Evolutionary conservation across 2,113 vertebrate species (phyloP), one percentile per base, ranked within the genome.

Genomic region (Triplophysa rosa): DNA sequence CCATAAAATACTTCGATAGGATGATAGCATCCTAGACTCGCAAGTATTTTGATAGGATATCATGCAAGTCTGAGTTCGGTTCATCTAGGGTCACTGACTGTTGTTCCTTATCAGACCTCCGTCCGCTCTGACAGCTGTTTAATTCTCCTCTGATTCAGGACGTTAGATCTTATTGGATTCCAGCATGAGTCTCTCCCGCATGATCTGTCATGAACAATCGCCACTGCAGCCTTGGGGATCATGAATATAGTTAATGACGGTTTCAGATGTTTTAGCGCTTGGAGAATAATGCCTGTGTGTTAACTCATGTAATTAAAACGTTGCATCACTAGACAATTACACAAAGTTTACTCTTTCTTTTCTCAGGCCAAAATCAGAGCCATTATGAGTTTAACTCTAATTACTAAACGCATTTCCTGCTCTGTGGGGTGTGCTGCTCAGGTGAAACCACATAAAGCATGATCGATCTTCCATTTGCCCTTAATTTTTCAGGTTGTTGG

Each of bases 131-230:
- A 72, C 62, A 78, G 78, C 47, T 37, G 21, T 84, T 71, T 77
- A 77, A 68, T 78, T 5, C 76, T 61, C 24, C 11, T 81, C 77
- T 78, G 78, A 77, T 84, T 84, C 42, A n/a, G 58, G 61, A 56
- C 26, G 52, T 70, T 29, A 45, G 66, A 45, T 64, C 72, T 62
- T 67, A 81, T 78, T 82, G 69, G 72, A 73, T 78, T 80, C 58
- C 49, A 61, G 76, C 64, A 37, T 37, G 71, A 73, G 33, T 63
- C 65, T 81, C 66, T 79, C 75, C 37, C 13, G 40, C 56, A 17
- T 79, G 54, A 91, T 92, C 90, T 89, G 89, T 92, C 89, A 88
- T 74, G 85, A 91, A 91, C 89, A 91, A 89, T 90, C 87, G 77
- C 82, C 80, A 77, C 80, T 84, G 80, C 37, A 23, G 80, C 86